Percentiles rank a stretch among this genome's conserved stretches.
These are phyloP conservation scores for Heliocidaris erythrogramma DNA, from an alignment of 35 echinoderm and acorn worm genomes.

Conservation along the genomic window DNA sequence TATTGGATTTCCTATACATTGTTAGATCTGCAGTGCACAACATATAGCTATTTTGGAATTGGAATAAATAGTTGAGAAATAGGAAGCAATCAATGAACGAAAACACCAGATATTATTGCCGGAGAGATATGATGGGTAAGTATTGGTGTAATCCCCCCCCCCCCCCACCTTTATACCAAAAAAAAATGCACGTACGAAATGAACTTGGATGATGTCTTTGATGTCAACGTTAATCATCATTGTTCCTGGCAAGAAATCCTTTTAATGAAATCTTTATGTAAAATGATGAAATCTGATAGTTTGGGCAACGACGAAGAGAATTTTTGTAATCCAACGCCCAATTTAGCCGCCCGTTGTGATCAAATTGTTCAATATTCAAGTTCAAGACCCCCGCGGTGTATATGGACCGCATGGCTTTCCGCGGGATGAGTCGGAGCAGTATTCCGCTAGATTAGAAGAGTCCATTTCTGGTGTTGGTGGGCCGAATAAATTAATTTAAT, in stretches of 20 bases:
- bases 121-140: slow-evolving; percentile 1
- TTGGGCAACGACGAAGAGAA: not conserved
- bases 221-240: not conserved
- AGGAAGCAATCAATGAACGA: not conserved
- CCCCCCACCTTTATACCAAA: not conserved
- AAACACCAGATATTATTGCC: not conserved
- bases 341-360: not conserved
- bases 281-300: no score
- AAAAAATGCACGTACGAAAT: not conserved
- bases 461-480: not conserved
- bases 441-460: not conserved
- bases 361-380: not conserved
- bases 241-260: not conserved
- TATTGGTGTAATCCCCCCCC: not conserved
- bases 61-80: not conserved
- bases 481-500: not conserved
- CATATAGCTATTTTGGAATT: not conserved
- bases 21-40: not conserved
- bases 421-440: not conserved
- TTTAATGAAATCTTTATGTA: no score
- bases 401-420: not conserved
- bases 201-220: not conserved
- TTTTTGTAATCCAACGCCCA: not conserved
- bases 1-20: not conserved
- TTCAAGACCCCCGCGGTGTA: not conserved